Conservation (phyloP, 2,113 vertebrate genomes). For the Cricetomys ansorgei region DNA sequence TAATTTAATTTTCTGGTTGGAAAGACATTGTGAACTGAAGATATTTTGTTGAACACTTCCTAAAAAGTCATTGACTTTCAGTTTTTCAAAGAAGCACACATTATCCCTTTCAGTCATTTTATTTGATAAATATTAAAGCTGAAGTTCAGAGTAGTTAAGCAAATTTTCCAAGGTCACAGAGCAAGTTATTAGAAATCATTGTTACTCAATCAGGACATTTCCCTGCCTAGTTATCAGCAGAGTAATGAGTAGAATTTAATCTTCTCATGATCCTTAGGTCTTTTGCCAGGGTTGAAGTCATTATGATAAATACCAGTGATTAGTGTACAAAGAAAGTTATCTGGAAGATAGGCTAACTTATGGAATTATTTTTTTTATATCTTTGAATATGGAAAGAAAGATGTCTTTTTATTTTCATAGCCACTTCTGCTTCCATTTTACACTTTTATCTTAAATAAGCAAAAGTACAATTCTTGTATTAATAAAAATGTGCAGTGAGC, state of each 20-base stretch:
- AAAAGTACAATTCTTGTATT: not conserved
- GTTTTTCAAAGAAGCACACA: not conserved
- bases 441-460: not conserved
- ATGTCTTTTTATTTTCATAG: not conserved
- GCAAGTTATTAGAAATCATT: conserved; percentile 58
- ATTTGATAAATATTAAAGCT: conserved; percentile 48
- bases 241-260: conserved; percentile 53
- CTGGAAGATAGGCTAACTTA: not conserved
- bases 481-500: not conserved
- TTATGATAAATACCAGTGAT: not conserved
- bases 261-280: not conserved
- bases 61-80: conserved; percentile 40
- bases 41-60: not conserved
- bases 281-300: not conserved
- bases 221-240: conserved; percentile 34
- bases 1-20: conserved; percentile 54
- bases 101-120: conserved; percentile 41
- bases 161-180: conserved; percentile 72
- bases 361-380: not conserved
- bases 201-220: conserved; percentile 27
- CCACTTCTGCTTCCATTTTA: not conserved
- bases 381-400: not conserved
- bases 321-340: not conserved
- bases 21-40: conserved; percentile 13
- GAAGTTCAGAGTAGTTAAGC: conserved; percentile 65